A percentile compares a stretch with the other conserved stretches of the same genome.
These are phyloP conservation scores for Idaea straminata DNA, from an alignment of 2,888 invertebrate genomes.

Conservation along the genomic window DNA sequence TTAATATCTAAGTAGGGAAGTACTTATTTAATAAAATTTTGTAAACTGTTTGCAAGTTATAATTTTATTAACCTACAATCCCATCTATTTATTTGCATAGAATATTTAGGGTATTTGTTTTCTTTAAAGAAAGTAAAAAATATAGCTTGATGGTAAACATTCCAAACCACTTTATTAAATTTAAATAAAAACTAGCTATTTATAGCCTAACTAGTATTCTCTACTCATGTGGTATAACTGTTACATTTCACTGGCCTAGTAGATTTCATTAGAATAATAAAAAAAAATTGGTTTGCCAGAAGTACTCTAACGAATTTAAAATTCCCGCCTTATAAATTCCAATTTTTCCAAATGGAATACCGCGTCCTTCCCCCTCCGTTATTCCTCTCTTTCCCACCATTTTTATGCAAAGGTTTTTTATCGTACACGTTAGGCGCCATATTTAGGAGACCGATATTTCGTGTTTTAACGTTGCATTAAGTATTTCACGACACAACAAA, in stretches of 20 bases:
- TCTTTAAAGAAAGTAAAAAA: no score
- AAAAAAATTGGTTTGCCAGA: no score
- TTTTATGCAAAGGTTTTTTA: conserved; percentile 60
- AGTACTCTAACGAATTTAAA: conserved; percentile 31
- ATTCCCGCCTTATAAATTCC: conserved; percentile 47
- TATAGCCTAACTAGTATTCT: no score
- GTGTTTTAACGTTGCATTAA: not conserved
- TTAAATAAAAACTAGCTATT: no score
- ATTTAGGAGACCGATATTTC: conserved; percentile 14
- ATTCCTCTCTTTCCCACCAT: conserved; percentile 63
- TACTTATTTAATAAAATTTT: not conserved
- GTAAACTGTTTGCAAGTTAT: not conserved
- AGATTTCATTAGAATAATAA: no score
- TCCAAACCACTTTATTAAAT: no score
- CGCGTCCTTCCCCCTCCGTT: conserved; percentile 68
- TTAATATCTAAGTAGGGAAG: not conserved
- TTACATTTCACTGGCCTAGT: no score
- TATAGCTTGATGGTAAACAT: no score
- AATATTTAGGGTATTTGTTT: no score
- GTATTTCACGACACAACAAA: not conserved
- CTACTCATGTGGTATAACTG: no score
- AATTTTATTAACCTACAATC: conserved; percentile 7
- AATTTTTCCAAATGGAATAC: conserved; percentile 52
- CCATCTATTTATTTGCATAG: not conserved
- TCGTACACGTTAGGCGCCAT: conserved; percentile 33